These are phyloP conservation scores for Nemapogon koenigi DNA, from an alignment of 2,888 invertebrate species.

Conservation along the genomic window DNA sequence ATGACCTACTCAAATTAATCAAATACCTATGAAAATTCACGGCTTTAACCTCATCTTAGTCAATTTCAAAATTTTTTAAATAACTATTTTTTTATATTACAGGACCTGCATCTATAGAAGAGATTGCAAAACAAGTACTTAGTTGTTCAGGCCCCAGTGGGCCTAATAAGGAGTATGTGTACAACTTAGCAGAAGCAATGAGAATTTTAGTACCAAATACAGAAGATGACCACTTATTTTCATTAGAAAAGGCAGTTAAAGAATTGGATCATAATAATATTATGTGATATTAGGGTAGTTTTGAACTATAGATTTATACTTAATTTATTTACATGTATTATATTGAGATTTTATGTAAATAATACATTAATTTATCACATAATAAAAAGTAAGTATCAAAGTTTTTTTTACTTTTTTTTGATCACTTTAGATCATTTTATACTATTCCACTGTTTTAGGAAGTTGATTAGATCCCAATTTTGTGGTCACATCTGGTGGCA, in stretches of 20 bases:
- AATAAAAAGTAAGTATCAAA: too few relatives aligned
- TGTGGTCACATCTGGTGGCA: too few relatives aligned
- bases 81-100: slow-evolving; percentile 32
- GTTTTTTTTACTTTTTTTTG: too few relatives aligned
- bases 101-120: slow-evolving; percentile 76
- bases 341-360: slow-evolving; percentile 6
- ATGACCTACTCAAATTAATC: too few relatives aligned
- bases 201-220: slow-evolving; percentile 74
- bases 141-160: slow-evolving; percentile 84
- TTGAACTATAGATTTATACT: slow-evolving; percentile 13
- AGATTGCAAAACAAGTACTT: slow-evolving; percentile 82
- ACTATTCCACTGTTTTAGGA: too few relatives aligned
- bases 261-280: slow-evolving; percentile 29
- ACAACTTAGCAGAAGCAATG: slow-evolving; percentile 83
- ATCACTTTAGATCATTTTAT: too few relatives aligned
- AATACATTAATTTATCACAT: slow-evolving; percentile 11
- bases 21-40: too few relatives aligned
- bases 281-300: slow-evolving; percentile 19
- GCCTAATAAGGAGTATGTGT: slow-evolving; percentile 89
- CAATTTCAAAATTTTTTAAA: too few relatives aligned
- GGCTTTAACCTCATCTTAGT: too few relatives aligned
- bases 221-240: slow-evolving; percentile 78
- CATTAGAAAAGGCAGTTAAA: slow-evolving; percentile 69
- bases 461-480: too few relatives aligned
- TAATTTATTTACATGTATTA: not conserved